Base-by-base conservation (phyloP, 2,888 invertebrate species). In the Chrysomela aeneicollis region DNA sequence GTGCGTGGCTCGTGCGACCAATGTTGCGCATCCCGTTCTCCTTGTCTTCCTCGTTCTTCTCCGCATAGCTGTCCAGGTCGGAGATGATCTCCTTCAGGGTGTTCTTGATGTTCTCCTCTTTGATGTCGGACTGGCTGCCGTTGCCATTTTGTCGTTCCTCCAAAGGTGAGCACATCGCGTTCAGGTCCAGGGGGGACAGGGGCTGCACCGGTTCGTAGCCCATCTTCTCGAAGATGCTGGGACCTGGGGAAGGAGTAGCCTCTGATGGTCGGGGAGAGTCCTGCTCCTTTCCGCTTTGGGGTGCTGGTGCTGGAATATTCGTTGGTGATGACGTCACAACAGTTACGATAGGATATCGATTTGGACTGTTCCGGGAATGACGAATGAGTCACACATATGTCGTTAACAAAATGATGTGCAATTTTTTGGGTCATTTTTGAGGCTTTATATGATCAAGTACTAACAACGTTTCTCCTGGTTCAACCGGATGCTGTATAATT, bases 41-140 rank as follows among this genome's bases (percentile, higher is more conserved):
- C n/a, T 54, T 59, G 10, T 68, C 58, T 26, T 78, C 78, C 21
- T 71, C 75, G 70, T 86, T 85, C 51, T 82, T 84, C 71, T 84
- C 85, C 26, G 85, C 87, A 69, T 85, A 87, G 53, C 82, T 83
- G 77, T 88, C 88, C 75, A 88, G 85, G 80, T 87, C 87, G 30
- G 86, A 87, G 71, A 88, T 87, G 59, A 88, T 88, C 74, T 87
- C 86, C 71, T 86, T 86, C 60, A 88, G 79, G 15, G 86, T 84
- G 74, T 85, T 86, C 71, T 86, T 86, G 63, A 87, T 85, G 71
- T 82, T 85, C 68, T 85, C 86, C 74, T 86, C 85, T 71, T 85
- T 82, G 61, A 86, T 85, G 78, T 86, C 82, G 4, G 74, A 73
- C 21, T 61, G 21, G 15, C 42, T 46, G 30, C 32, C 37, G 1